Evolutionary conservation across 2,888 invertebrate genomes (phyloP).

Genomic region (Pachycephus smyrnensis): DNA sequence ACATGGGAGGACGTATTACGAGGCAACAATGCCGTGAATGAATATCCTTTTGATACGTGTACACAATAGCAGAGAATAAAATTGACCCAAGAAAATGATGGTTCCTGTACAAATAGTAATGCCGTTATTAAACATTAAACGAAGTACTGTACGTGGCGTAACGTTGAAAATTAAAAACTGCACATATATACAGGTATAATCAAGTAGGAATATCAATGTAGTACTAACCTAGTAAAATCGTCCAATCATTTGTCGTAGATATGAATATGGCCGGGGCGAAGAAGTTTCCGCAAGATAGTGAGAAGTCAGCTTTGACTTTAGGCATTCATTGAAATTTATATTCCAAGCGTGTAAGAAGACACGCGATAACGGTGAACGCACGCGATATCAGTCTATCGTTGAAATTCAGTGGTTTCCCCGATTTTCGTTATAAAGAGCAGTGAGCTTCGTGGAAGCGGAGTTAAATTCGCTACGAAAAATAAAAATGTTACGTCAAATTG

Average conservation of each 20-base stretch:
- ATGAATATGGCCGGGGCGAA: not conserved
- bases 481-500: constrained; percentile 40
- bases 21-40: not conserved
- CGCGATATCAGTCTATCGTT: not conserved
- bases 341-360: not conserved
- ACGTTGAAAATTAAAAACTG: no score
- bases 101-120: not conserved
- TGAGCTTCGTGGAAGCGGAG: constrained; percentile 20
- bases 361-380: not conserved
- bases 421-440: constrained; percentile 32
- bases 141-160: no score
- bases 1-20: not conserved
- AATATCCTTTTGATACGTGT: not conserved
- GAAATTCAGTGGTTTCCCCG: constrained; percentile 18
- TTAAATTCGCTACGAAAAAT: constrained; percentile 35
- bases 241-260: not conserved
- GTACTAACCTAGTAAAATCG: not conserved
- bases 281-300: not conserved
- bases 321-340: not conserved
- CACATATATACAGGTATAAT: not conserved
- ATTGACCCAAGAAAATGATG: not conserved
- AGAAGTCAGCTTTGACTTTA: not conserved
- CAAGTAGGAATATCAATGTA: not conserved
- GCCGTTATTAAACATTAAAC: not conserved
- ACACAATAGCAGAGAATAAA: not conserved